These are phyloP conservation scores for Orussus abietinus DNA, from an alignment of 1,140 invertebrate species.

Conservation along the genomic window DNA sequence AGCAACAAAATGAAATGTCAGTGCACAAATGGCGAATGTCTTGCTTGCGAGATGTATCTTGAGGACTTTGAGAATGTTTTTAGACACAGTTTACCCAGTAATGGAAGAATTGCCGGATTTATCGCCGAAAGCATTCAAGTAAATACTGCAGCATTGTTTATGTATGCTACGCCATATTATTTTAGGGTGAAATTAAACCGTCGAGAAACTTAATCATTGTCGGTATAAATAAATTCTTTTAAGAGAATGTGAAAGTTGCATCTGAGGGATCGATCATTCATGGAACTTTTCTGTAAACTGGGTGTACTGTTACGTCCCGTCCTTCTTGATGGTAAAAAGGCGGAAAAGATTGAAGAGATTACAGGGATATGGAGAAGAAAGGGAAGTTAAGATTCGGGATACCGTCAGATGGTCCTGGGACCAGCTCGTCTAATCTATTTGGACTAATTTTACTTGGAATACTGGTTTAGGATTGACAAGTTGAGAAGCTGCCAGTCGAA, in stretches of 20 bases:
- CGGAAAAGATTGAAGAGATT: no score
- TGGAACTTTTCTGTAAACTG: not conserved
- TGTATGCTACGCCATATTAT: no score
- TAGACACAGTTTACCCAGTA: constrained; percentile 67
- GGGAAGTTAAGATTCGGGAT: no score
- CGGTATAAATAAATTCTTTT: constrained; percentile 3
- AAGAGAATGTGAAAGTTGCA: not conserved
- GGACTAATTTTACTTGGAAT: no score
- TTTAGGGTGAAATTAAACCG: no score
- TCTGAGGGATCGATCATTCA: not conserved
- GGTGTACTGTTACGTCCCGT: no score
- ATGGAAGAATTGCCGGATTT: constrained; percentile 76
- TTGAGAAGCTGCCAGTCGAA: no score
- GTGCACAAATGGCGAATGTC: constrained; percentile 63
- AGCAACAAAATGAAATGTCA: constrained; percentile 61
- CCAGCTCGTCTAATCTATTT: no score
- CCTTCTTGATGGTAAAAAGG: no score
- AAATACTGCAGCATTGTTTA: constrained; percentile 20
- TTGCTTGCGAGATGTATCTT: constrained; percentile 74
- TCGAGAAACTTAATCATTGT: not conserved
- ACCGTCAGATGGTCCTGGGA: no score
- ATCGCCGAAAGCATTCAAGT: constrained; percentile 93
- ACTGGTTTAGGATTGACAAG: no score
- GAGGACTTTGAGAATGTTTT: constrained; percentile 78
- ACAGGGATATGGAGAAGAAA: no score